Evolutionary conservation across 2,888 invertebrate species (phyloP).

Genomic region (Athrips mouffetella): DNA sequence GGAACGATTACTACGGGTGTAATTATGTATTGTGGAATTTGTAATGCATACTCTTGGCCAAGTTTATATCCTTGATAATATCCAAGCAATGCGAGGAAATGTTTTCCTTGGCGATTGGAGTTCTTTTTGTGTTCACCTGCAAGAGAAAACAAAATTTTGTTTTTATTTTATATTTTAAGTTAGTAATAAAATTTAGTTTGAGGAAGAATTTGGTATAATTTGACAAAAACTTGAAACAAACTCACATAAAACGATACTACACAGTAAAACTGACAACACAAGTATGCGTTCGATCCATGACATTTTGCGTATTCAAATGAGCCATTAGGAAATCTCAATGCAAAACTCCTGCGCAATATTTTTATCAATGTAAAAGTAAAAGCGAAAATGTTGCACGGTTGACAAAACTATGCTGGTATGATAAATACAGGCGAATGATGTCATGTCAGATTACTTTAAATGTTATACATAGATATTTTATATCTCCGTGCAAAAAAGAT

Average conservation of each 20-base stretch:
- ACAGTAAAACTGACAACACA: constrained; percentile 27
- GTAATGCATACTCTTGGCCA: constrained; percentile 33
- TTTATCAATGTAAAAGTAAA: constrained; percentile 32
- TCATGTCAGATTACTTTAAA: too few species aligned
- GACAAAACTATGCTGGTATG: constrained; percentile 11
- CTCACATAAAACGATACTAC: constrained; percentile 30
- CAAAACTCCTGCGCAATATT: constrained; percentile 13
- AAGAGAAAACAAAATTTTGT: constrained; percentile 15
- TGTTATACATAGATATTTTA: too few species aligned
- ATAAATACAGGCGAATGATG: neutral
- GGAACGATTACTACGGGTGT: constrained; percentile 41
- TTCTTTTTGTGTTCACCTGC: constrained; percentile 29
- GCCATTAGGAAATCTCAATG: constrained; percentile 24
- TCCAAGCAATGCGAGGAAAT: constrained; percentile 36
- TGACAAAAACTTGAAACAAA: constrained; percentile 12
- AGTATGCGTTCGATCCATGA: constrained; percentile 35
- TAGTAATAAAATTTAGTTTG: too few species aligned
- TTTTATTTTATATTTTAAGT: neutral
- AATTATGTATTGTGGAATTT: constrained; percentile 31
- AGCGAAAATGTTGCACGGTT: constrained; percentile 27
- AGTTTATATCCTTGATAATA: constrained; percentile 36
- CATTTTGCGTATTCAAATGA: constrained; percentile 50
- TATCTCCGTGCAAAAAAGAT: too few species aligned
- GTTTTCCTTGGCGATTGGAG: constrained; percentile 23
- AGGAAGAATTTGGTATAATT: too few species aligned